Conservation (phyloP, 2,113 vertebrate species). For the Benitochromis conjunctus region DNA sequence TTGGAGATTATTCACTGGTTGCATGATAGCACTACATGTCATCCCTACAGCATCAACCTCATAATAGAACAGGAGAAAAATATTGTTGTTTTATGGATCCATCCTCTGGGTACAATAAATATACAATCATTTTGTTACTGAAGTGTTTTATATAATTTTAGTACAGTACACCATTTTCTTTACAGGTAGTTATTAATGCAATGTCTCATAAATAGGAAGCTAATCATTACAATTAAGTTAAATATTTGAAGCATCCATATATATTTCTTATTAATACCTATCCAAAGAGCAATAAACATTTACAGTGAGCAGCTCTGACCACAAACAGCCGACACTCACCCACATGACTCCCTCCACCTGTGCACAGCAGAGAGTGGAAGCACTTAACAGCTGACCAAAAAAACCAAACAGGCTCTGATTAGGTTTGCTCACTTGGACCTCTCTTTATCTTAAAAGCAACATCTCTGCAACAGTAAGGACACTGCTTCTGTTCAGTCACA, state of each 20-base stretch:
- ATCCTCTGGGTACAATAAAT: background rate
- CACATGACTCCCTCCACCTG: background rate
- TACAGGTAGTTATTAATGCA: background rate
- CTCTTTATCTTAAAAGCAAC: background rate
- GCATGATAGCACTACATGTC: background rate
- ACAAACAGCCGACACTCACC: background rate
- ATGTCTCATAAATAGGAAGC: background rate
- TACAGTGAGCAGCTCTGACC: background rate
- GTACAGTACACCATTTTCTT: background rate
- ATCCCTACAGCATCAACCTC: fast-evolving
- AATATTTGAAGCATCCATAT: background rate
- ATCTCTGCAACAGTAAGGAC: background rate
- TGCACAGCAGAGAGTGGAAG: background rate
- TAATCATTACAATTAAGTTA: background rate
- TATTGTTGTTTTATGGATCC: too few species aligned
- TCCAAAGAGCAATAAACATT: background rate
- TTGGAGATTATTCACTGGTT: background rate
- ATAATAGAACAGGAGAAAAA: background rate
- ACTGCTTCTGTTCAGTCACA: background rate
- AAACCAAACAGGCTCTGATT: background rate
- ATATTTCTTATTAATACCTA: background rate
- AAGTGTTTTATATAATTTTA: background rate
- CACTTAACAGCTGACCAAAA: background rate
- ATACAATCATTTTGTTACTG: background rate
- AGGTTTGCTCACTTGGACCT: background rate